Percentiles rank a stretch among this genome's conserved stretches.
Evolutionary conservation across 1,140 invertebrate genomes (phyloP).

Genomic region (Dendrolimus punctatus): DNA sequence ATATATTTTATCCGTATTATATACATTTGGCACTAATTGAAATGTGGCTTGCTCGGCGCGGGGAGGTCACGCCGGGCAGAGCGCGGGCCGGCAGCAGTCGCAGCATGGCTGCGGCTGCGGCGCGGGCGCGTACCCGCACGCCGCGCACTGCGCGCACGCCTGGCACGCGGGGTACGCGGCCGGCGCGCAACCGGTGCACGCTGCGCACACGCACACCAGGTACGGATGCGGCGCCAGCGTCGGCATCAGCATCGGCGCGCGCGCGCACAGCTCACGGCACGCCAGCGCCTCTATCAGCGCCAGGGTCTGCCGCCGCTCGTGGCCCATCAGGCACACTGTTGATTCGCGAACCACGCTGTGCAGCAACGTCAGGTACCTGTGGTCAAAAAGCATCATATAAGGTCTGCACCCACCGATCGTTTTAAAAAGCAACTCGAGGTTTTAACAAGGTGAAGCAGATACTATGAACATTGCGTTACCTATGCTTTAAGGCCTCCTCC

Average conservation of each 20-base stretch:
- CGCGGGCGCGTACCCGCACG: slow-evolving; percentile 70
- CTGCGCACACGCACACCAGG: slow-evolving; percentile 83
- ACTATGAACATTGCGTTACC: slow-evolving; percentile 45
- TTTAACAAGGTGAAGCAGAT: background rate
- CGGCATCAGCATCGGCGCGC: slow-evolving; percentile 76
- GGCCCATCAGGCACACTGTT: slow-evolving; percentile 98
- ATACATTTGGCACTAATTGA: slow-evolving; percentile 61
- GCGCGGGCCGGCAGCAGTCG: slow-evolving; percentile 72
- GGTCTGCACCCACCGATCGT: too few relatives aligned
- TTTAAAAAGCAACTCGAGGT: too few relatives aligned
- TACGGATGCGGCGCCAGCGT: slow-evolving; percentile 49
- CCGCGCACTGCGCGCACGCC: slow-evolving; percentile 74
- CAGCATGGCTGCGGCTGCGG: slow-evolving; percentile 70
- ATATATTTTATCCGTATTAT: slow-evolving; percentile 40
- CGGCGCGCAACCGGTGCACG: slow-evolving; percentile 75
- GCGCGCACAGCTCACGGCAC: slow-evolving; percentile 86
- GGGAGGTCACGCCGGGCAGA: slow-evolving; percentile 51
- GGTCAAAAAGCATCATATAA: background rate
- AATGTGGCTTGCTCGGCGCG: slow-evolving; percentile 11
- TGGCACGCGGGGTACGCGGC: slow-evolving; percentile 71
- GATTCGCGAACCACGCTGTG: slow-evolving; percentile 96
- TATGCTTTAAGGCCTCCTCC: slow-evolving; percentile 92
- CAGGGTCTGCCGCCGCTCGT: slow-evolving; percentile 96
- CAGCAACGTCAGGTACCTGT: slow-evolving; percentile 90
- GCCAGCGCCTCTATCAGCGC: slow-evolving; percentile 93